Percentiles rank a stretch among this genome's conserved stretches.
Conservation (phyloP, 2,113 vertebrate genomes). For the Oxyruncus cristatus region DNA sequence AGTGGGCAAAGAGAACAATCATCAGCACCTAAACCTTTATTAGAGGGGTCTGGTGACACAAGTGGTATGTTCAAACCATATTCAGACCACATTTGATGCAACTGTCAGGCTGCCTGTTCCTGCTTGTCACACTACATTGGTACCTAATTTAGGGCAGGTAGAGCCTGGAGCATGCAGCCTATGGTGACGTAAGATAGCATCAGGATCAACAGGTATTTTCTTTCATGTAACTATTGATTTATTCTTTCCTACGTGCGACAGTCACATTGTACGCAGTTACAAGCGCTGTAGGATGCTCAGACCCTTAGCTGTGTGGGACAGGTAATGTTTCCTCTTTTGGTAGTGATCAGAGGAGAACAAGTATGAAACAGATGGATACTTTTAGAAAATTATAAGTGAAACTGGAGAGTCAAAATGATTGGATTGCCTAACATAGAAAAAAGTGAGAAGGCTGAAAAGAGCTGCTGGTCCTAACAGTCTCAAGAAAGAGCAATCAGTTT, state of each 20-base stretch:
- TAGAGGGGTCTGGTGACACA: background rate
- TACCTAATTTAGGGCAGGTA: background rate
- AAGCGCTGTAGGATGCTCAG: background rate
- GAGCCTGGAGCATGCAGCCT: background rate
- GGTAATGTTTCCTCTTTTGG: background rate
- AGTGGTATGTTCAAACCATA: background rate
- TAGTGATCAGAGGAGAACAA: background rate
- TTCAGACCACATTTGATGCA: background rate
- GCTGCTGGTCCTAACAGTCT: background rate
- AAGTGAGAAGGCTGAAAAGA: background rate
- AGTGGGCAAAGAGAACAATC: background rate
- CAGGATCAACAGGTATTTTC: background rate
- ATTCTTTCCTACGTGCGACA: background rate
- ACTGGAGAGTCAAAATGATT: background rate
- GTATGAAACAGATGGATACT: background rate
- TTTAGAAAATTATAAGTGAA: background rate
- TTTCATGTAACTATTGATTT: background rate
- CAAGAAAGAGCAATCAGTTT: background rate
- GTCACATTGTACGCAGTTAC: background rate
- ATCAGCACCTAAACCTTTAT: background rate
- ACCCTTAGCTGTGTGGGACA: background rate
- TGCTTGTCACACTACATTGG: fast-evolving
- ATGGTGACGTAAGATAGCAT: background rate
- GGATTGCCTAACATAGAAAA: background rate
- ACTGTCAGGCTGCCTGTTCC: background rate